Conservation (phyloP, 1,140 invertebrate genomes). For the Chrysomallon squamiferum region DNA sequence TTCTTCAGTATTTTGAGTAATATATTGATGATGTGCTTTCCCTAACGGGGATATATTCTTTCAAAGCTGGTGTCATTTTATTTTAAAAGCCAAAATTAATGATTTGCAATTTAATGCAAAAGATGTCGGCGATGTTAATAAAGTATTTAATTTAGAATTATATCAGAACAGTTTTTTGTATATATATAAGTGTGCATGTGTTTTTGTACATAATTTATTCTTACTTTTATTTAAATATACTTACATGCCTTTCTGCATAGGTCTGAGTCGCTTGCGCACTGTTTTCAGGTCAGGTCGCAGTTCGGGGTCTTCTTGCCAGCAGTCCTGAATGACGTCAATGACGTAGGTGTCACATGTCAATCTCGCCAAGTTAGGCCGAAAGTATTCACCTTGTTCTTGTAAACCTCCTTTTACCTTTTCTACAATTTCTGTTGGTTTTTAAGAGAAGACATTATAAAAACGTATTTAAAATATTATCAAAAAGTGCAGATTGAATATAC, state of each 20-base stretch:
- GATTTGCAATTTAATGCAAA: no score
- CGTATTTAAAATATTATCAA: background rate
- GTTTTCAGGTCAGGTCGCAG: slow-evolving; percentile 57
- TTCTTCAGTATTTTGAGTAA: no score
- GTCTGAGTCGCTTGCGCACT: slow-evolving; percentile 24
- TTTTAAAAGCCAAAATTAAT: no score
- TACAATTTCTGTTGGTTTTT: slow-evolving; percentile 43
- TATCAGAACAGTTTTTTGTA: no score
- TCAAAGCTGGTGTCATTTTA: no score
- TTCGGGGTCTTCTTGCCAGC: slow-evolving; percentile 60
- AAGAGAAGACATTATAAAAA: background rate
- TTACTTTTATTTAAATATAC: no score
- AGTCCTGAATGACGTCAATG: slow-evolving; percentile 33
- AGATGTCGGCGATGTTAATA: no score
- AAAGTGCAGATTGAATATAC: background rate
- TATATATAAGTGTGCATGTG: no score
- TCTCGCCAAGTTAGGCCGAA: slow-evolving; percentile 27
- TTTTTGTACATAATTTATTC: no score
- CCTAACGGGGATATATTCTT: no score
- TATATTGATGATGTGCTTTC: no score
- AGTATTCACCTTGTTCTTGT: slow-evolving; percentile 9
- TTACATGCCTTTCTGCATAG: slow-evolving; percentile 41
- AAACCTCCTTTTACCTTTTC: slow-evolving; percentile 28
- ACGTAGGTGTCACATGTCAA: slow-evolving; percentile 27
- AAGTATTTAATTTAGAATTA: no score